Percentiles rank a stretch among this genome's conserved stretches.
These are phyloP conservation scores for Nannoperca australis DNA, from an alignment of 2,797 vertebrate genomes.

Conservation along the genomic window DNA sequence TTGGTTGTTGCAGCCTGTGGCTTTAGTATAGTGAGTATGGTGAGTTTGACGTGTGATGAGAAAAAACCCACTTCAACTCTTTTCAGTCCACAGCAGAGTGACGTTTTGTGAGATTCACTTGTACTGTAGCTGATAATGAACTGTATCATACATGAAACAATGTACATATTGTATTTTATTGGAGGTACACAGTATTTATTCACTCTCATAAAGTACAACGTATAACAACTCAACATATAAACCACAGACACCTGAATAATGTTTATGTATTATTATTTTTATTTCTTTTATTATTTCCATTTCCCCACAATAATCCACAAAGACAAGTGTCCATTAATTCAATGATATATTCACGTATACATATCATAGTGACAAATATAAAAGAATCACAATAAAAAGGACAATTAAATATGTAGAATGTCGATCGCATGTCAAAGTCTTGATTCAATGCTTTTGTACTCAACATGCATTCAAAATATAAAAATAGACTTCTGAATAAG, in stretches of 20 bases:
- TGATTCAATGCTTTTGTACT: constrained; percentile 82
- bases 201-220: neutral
- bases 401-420: constrained; percentile 79
- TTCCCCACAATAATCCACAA: constrained; percentile 70
- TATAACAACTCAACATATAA: neutral
- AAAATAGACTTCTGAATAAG: constrained; percentile 97
- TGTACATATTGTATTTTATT: neutral
- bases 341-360: constrained; percentile 80
- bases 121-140: neutral
- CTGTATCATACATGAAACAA: neutral
- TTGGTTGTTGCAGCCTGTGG: neutral
- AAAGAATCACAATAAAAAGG: constrained; percentile 80
- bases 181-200: neutral
- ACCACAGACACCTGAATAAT: constrained; percentile 7
- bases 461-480: constrained; percentile 92
- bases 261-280: constrained; percentile 65
- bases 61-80: neutral
- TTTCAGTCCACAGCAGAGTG: neutral
- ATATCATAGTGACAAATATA: constrained; percentile 75
- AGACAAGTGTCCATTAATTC: constrained; percentile 73
- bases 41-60: neutral
- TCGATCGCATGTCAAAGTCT: constrained; percentile 80
- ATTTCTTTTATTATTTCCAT: constrained; percentile 72
- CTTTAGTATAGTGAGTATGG: neutral
- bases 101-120: neutral